These are phyloP conservation scores for Patagioenas fasciata DNA, from an alignment of 2,113 vertebrate species.

Conservation along the genomic window DNA sequence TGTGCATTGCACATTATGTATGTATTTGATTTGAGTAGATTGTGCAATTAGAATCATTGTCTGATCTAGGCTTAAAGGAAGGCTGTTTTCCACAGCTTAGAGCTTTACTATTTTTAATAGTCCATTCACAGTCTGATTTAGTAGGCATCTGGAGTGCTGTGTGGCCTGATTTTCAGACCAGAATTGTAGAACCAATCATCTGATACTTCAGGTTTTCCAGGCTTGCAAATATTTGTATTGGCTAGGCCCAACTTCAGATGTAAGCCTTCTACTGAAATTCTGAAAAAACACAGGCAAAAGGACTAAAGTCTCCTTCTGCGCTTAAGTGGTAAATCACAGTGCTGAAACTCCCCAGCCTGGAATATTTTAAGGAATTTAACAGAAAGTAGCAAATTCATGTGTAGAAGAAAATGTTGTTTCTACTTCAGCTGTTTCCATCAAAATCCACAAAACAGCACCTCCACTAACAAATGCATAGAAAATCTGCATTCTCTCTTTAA, in stretches of 20 bases:
- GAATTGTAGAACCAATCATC: not conserved
- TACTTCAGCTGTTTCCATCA: not conserved
- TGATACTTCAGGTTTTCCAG: not conserved
- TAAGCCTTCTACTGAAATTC: not conserved
- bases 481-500: not conserved
- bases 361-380: not conserved
- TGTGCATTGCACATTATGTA: constrained; percentile 1
- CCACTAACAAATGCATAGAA: not conserved
- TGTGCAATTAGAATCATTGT: not conserved
- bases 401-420: not conserved
- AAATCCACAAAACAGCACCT: not conserved
- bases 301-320: not conserved
- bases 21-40: not conserved
- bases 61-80: not conserved
- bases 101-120: not conserved
- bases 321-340: not conserved
- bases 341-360: not conserved
- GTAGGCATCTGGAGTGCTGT: not conserved
- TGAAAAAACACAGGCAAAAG: not conserved
- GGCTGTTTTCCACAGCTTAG: not conserved
- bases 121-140: not conserved
- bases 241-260: not conserved
- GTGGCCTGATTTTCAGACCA: not conserved
- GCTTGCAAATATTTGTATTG: not conserved
- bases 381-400: not conserved